Conservation (phyloP, 64 coral and sea anemone species). For the Pocillopora verrucosa region DNA sequence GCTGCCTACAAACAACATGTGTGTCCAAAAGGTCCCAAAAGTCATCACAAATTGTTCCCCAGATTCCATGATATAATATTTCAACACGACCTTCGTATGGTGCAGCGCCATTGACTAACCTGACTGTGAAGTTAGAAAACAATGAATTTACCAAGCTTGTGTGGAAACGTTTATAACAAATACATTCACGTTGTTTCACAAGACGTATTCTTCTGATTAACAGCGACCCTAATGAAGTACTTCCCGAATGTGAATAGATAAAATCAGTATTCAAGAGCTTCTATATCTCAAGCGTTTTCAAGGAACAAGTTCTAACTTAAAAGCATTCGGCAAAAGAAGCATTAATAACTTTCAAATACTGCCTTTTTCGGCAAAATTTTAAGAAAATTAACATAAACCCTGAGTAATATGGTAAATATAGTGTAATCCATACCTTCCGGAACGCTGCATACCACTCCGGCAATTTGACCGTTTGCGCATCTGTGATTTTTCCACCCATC, state of each 20-base stretch:
- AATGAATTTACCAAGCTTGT: too few species aligned
- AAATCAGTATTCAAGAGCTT: too few species aligned
- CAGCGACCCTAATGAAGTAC: too few species aligned
- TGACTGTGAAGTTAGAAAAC: slow-evolving; percentile 3
- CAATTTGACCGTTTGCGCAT: not conserved
- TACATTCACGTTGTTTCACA: not conserved
- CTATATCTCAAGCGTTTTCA: too few species aligned
- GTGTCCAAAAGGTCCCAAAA: not conserved
- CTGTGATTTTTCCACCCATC: not conserved
- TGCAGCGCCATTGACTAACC: not conserved
- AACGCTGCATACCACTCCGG: not conserved
- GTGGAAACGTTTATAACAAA: too few species aligned
- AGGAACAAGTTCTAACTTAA: too few species aligned
- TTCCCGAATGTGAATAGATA: too few species aligned
- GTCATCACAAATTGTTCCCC: slow-evolving; percentile 1
- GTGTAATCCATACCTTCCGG: not conserved
- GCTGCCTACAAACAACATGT: slow-evolving; percentile 7
- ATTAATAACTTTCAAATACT: too few species aligned
- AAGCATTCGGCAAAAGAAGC: too few species aligned
- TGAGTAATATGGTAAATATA: too few species aligned
- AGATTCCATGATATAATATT: not conserved
- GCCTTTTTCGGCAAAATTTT: not conserved
- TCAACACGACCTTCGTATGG: not conserved
- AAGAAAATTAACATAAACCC: too few species aligned
- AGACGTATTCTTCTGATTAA: too few species aligned